Evolutionary conservation across 2,797 vertebrate species (phyloP).

Genomic region (Myotis vivesi): DNA sequence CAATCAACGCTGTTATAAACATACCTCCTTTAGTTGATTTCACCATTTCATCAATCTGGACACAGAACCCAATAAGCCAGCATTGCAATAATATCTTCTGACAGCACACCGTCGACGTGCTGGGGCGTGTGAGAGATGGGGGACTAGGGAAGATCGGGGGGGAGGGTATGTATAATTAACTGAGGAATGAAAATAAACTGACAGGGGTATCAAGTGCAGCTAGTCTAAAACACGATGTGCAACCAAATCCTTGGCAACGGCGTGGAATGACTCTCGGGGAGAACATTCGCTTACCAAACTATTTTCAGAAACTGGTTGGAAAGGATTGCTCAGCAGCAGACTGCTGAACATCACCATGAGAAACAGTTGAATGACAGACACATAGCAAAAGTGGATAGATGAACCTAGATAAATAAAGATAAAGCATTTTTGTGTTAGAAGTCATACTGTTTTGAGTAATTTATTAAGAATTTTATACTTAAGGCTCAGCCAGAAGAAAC

Average conservation of each 20-base stretch:
- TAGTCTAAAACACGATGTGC: conserved; percentile 74
- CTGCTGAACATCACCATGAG: conserved; percentile 54
- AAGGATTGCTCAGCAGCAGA: conserved; percentile 73
- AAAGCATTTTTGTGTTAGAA: conserved; percentile 66
- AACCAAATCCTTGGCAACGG: conserved; percentile 74
- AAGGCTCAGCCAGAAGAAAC: conserved; percentile 72
- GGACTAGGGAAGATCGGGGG: neutral
- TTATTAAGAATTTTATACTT: conserved; percentile 58
- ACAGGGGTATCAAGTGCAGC: conserved; percentile 55
- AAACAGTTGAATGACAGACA: conserved; percentile 69
- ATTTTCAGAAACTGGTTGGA: conserved; percentile 78
- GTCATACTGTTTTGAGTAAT: conserved; percentile 63
- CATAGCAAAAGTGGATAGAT: conserved; percentile 67
- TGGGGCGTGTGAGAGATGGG: neutral
- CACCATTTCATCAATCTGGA: conserved; percentile 74
- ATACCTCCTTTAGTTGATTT: conserved; percentile 71
- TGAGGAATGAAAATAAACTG: conserved; percentile 22
- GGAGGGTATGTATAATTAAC: neutral
- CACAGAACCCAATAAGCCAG: conserved; percentile 60
- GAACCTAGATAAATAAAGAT: conserved; percentile 45
- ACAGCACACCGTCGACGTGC: conserved; percentile 64
- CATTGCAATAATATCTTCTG: conserved; percentile 67
- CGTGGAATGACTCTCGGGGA: conserved; percentile 64
- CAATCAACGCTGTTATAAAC: conserved; percentile 70
- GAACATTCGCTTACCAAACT: conserved; percentile 75